phyloP scores from a whole-genome alignment of 2,888 invertebrate genomes.

The Seira ritae region DNA sequence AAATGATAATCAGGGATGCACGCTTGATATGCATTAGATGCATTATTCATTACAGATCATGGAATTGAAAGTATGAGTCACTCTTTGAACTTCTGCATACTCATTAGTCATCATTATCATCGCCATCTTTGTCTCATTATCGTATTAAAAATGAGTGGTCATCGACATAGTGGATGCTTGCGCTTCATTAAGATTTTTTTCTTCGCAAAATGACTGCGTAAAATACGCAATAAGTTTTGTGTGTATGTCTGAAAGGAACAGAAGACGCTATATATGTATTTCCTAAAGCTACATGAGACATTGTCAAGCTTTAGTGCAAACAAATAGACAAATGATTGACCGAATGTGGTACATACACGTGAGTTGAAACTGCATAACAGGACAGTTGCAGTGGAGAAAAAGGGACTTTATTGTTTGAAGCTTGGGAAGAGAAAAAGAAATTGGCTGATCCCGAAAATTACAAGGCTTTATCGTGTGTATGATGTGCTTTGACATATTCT shows the following conservation, averaged over 20 bases:
- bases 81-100: conserved; percentile 10
- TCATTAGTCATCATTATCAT: conserved; percentile 13
- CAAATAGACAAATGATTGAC: not conserved
- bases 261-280: not conserved
- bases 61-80: conserved; percentile 3
- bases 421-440: too few relatives aligned
- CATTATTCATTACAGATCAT: conserved; percentile 14
- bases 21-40: conserved; percentile 16
- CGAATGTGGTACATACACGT: not conserved
- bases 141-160: conserved; percentile 11
- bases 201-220: not conserved
- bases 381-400: too few relatives aligned
- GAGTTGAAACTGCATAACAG: too few relatives aligned
- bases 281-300: not conserved
- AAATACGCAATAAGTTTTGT: not conserved
- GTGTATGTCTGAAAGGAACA: not conserved
- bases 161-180: not conserved
- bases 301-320: not conserved
- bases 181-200: not conserved
- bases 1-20: conserved; percentile 3
- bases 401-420: too few relatives aligned
- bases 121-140: conserved; percentile 11
- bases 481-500: conserved; percentile 33
- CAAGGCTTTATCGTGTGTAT: not conserved
- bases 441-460: conserved; percentile 9